Conservation (phyloP, 2,113 vertebrate genomes). For the Amphilophus citrinellus region DNA sequence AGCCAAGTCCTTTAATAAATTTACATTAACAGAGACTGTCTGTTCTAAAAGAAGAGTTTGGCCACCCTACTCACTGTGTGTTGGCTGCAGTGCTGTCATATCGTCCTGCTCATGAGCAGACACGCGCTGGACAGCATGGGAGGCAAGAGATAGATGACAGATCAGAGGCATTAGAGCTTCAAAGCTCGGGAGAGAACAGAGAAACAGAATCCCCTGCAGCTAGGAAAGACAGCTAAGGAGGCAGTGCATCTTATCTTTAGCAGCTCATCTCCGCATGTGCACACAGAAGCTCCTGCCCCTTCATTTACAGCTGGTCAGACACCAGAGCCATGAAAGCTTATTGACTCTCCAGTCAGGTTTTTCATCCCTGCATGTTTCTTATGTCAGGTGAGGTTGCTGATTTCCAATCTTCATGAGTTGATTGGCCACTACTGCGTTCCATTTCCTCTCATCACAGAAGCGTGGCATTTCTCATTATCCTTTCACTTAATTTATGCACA, state of each 20-base stretch:
- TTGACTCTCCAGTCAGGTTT: conserved; percentile 46
- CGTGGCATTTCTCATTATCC: conserved; percentile 70
- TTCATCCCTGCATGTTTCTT: conserved; percentile 36
- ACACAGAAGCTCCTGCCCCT: conserved; percentile 34
- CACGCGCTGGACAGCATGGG: conserved; percentile 48
- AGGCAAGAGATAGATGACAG: conserved; percentile 59
- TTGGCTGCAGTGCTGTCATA: conserved; percentile 45
- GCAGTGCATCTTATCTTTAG: conserved; percentile 51
- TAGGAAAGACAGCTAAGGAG: conserved; percentile 38
- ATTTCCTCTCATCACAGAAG: conserved; percentile 67
- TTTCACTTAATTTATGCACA: conserved; percentile 66
- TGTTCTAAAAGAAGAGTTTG: conserved; percentile 28
- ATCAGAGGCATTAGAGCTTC: conserved; percentile 69
- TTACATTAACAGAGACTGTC: conserved; percentile 23
- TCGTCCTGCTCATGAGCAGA: conserved; percentile 32
- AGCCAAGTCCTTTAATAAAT: conserved; percentile 34
- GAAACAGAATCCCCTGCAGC: conserved; percentile 51
- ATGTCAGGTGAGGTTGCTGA: conserved; percentile 46
- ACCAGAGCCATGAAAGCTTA: conserved; percentile 18
- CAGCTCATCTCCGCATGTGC: conserved; percentile 29
- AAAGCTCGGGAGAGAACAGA: conserved; percentile 59
- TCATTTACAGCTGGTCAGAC: conserved; percentile 53
- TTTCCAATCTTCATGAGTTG: conserved; percentile 60
- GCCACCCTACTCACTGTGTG: conserved; percentile 25
- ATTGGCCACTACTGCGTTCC: conserved; percentile 71